Evolutionary conservation across 2,797 vertebrate genomes (phyloP).

Genomic region (Sebastes oblongus): DNA sequence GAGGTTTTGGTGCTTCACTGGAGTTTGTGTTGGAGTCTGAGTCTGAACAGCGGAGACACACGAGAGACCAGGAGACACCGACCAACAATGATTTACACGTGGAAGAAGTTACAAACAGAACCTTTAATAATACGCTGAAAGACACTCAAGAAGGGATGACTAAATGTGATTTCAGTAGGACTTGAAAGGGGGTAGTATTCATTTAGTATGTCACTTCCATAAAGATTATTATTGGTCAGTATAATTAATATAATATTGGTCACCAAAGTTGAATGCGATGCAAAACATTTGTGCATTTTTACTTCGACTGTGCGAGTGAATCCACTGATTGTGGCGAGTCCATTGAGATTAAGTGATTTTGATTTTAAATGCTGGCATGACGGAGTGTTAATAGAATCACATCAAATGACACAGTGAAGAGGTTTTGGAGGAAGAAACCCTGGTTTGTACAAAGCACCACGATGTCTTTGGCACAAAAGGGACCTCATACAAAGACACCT

Average conservation of each 20-base stretch:
- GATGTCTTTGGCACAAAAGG: neutral
- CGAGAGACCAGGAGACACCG: too few relatives aligned
- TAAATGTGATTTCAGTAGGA: neutral
- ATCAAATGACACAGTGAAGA: neutral
- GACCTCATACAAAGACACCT: neutral
- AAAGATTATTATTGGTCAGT: neutral
- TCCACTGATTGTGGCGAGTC: too few relatives aligned
- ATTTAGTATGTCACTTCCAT: neutral
- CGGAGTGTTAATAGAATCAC: neutral
- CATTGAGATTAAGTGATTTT: too few relatives aligned
- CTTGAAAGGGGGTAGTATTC: neutral
- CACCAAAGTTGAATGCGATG: neutral
- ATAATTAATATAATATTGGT: neutral
- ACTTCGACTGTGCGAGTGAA: too few relatives aligned
- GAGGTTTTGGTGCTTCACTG: too few relatives aligned
- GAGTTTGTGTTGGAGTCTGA: too few relatives aligned
- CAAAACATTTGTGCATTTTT: neutral
- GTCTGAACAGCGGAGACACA: too few relatives aligned
- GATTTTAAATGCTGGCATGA: neutral
- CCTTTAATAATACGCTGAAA: too few relatives aligned
- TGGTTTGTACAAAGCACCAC: neutral
- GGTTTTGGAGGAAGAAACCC: neutral
- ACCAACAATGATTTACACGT: too few relatives aligned
- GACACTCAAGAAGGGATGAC: neutral
- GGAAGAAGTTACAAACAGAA: too few relatives aligned